Conservation (phyloP, 2,113 vertebrate genomes). For the Oophaga pumilio region DNA sequence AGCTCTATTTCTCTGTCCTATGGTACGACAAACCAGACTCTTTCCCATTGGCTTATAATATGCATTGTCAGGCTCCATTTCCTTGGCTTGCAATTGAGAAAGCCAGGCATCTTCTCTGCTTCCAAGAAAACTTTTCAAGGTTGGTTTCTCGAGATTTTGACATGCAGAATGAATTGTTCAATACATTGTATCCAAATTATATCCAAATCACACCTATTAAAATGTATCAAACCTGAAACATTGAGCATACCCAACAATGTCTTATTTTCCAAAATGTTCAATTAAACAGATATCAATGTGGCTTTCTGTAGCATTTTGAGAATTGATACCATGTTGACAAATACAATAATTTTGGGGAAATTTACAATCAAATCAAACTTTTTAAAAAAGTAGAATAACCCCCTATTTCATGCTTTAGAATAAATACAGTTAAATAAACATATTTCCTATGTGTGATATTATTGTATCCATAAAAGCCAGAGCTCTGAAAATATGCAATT, state of each 20-base stretch:
- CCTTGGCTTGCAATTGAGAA: background rate
- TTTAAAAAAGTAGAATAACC: too few species aligned
- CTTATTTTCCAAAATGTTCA: background rate
- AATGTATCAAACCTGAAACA: background rate
- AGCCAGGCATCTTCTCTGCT: background rate
- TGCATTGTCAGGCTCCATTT: constrained; percentile 35
- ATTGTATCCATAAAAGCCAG: too few species aligned
- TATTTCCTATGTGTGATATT: too few species aligned
- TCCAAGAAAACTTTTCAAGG: constrained; percentile 8
- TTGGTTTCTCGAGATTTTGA: background rate
- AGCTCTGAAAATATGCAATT: too few species aligned
- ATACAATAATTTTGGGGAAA: too few species aligned
- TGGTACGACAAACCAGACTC: constrained; percentile 27
- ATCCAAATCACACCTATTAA: background rate
- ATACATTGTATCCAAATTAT: background rate
- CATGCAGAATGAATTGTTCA: background rate
- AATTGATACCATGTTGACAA: too few species aligned
- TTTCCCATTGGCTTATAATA: constrained; percentile 34
- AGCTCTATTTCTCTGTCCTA: constrained; percentile 39
- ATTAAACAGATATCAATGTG: background rate
- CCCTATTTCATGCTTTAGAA: too few species aligned
- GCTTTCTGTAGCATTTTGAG: too few species aligned
- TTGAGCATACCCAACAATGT: background rate
- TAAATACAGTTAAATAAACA: too few species aligned
- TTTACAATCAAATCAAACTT: too few species aligned